Conservation (phyloP, 2,113 vertebrate genomes). For the Jacana jacana region DNA sequence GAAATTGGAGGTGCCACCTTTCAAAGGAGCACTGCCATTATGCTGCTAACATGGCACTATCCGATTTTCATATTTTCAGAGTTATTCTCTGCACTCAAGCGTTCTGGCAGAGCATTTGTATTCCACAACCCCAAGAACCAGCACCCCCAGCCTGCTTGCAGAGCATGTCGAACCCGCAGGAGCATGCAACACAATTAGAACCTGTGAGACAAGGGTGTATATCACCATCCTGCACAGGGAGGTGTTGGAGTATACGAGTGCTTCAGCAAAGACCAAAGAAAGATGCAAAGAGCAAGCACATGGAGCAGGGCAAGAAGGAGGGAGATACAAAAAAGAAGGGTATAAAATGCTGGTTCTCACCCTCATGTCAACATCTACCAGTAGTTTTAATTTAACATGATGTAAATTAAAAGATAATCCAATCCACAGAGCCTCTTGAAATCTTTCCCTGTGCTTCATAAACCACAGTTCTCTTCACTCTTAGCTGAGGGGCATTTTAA, state of each 20-base stretch:
- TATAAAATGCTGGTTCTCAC: not conserved
- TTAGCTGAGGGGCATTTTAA: not conserved
- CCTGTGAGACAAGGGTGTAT: not conserved
- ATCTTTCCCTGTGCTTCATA: not conserved
- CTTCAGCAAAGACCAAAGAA: not conserved
- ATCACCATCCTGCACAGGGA: not conserved
- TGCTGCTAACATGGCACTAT: not conserved
- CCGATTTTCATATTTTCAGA: not conserved
- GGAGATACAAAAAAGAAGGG: not conserved
- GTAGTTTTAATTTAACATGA: not conserved
- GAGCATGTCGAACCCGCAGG: not conserved
- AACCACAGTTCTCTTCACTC: not conserved
- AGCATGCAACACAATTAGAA: not conserved
- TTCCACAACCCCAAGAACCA: not conserved
- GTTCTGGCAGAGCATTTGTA: not conserved
- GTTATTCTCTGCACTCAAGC: not conserved
- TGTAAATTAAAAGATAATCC: not conserved
- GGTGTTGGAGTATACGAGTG: accelerated
- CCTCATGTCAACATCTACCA: not conserved
- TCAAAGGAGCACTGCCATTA: constrained; percentile 5
- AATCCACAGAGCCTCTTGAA: not conserved
- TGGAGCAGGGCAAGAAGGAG: not conserved
- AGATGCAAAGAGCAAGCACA: not conserved
- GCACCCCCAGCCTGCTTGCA: not conserved
- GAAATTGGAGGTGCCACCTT: constrained; percentile 4